phyloP scores from a whole-genome alignment of 1,140 invertebrate species.

The Saxidomus purpurata region DNA sequence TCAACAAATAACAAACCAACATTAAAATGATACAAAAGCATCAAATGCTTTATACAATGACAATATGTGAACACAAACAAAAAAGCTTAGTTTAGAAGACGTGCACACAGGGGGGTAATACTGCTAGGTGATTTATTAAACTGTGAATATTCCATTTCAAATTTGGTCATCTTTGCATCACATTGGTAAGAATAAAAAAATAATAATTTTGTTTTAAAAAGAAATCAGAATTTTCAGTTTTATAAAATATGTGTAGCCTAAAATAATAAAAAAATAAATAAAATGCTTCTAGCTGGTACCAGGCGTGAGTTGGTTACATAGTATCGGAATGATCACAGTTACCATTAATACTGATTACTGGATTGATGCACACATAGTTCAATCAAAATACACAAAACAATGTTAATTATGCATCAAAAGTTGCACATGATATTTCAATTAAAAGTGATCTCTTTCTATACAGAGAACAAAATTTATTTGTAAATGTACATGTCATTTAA shows the following conservation, averaged over 20 bases:
- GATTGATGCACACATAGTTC: conserved; percentile 34
- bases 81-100: conserved; percentile 45
- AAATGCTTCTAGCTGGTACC: too few species aligned
- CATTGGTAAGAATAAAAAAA: not conserved
- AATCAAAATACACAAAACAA: conserved; percentile 6
- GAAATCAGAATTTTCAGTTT: too few species aligned
- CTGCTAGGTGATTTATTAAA: conserved; percentile 61
- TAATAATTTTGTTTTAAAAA: too few species aligned
- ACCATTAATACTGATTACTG: conserved; percentile 48
- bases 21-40: conserved; percentile 27
- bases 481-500: not conserved
- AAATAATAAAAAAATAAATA: too few species aligned
- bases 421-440: conserved; percentile 6
- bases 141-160: conserved; percentile 37
- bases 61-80: conserved; percentile 64
- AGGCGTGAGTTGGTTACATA: too few species aligned
- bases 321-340: conserved; percentile 24
- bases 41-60: conserved; percentile 68
- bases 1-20: conserved; percentile 50
- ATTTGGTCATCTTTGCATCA: not conserved
- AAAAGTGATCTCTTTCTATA: conserved; percentile 2
- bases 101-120: conserved; percentile 64
- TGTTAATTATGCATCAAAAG: conserved; percentile 37
- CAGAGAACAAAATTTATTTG: conserved; percentile 20
- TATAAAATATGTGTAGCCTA: too few species aligned